Conservation (phyloP, 1,140 invertebrate genomes). For the Euura saliciscinereae region DNA sequence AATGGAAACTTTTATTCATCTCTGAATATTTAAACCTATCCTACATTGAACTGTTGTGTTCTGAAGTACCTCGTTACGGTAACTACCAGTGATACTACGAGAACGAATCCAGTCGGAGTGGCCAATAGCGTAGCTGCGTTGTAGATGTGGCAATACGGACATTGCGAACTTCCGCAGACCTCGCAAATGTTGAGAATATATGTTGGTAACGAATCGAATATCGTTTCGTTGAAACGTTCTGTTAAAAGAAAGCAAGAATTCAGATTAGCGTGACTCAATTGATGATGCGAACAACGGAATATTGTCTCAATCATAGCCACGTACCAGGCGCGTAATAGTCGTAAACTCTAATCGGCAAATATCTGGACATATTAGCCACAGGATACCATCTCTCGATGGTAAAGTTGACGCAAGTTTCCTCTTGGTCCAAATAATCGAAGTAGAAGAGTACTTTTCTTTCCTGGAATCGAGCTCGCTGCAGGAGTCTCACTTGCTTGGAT, state of each 20-base stretch:
- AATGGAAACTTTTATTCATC: too few relatives aligned
- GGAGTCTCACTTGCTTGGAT: constrained; percentile 73
- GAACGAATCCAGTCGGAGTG: constrained; percentile 46
- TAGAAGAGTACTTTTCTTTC: constrained; percentile 90
- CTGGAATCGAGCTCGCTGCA: constrained; percentile 84
- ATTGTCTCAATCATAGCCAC: constrained; percentile 17
- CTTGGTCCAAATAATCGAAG: constrained; percentile 86
- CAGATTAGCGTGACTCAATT: neutral
- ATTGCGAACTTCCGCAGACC: constrained; percentile 97
- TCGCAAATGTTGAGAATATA: constrained; percentile 95
- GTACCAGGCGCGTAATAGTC: constrained; percentile 96
- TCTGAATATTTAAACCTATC: constrained; percentile 8
- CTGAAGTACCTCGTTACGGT: constrained; percentile 43
- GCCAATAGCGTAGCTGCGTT: constrained; percentile 66
- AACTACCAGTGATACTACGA: constrained; percentile 43
- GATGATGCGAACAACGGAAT: neutral
- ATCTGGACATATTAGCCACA: constrained; percentile 95
- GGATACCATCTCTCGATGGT: constrained; percentile 94
- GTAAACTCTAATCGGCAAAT: constrained; percentile 88
- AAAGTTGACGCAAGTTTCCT: constrained; percentile 89
- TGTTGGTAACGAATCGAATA: constrained; percentile 88
- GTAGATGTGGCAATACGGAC: constrained; percentile 94
- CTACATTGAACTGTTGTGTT: constrained; percentile 41
- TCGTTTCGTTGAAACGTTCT: constrained; percentile 94
- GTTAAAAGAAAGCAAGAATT: constrained; percentile 47